Conservation (phyloP, 2,888 invertebrate genomes). For the Machimus rusticus region DNA sequence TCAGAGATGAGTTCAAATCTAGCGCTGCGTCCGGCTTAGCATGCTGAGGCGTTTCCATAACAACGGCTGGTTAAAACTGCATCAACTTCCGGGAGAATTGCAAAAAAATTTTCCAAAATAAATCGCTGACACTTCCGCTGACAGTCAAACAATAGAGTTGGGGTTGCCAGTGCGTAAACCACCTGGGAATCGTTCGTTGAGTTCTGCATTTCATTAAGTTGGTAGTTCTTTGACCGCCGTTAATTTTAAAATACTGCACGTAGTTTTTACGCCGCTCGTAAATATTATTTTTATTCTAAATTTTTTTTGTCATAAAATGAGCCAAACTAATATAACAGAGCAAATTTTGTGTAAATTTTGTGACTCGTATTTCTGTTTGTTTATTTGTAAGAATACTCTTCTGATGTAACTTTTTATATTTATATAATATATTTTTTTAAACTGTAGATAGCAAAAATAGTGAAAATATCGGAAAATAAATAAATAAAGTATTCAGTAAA, state of each 20-base stretch:
- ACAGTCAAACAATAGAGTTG: not conserved
- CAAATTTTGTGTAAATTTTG: too few relatives aligned
- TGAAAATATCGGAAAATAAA: too few relatives aligned
- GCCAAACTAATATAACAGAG: too few relatives aligned
- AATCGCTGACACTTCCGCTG: not conserved
- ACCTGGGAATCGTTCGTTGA: not conserved
- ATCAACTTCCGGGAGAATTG: not conserved
- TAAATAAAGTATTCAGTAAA: too few relatives aligned
- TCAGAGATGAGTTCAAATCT: conserved; percentile 50
- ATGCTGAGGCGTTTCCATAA: conserved; percentile 51
- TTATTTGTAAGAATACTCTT: too few relatives aligned
- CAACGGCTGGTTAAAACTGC: conserved; percentile 19
- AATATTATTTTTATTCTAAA: too few relatives aligned
- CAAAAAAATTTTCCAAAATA: conserved; percentile 13
- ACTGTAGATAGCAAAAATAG: too few relatives aligned
- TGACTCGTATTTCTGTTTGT: too few relatives aligned
- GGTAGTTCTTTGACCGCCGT: not conserved
- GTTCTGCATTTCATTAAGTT: not conserved
- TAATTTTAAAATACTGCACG: not conserved
- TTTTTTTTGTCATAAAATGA: too few relatives aligned
- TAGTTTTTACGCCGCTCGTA: too few relatives aligned
- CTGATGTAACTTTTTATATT: too few relatives aligned
- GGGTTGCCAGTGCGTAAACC: not conserved
- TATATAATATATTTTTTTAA: too few relatives aligned
- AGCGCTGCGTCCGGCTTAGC: conserved; percentile 48